Base-by-base conservation (phyloP, 2,888 invertebrate genomes). In the Imbricaverruca yamaguchii region DNA sequence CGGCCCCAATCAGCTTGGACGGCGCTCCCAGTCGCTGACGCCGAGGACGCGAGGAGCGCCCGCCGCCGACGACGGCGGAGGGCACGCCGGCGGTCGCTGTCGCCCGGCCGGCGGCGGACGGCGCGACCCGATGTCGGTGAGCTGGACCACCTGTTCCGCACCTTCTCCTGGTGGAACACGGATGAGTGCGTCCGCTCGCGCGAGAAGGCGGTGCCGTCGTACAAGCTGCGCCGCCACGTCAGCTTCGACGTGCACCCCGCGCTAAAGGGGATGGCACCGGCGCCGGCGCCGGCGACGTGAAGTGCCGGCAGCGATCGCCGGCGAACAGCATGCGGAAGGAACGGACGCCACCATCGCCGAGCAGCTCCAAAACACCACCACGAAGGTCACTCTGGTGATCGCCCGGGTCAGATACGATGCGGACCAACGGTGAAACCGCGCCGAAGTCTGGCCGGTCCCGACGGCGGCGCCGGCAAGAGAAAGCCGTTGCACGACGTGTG, bases 131-230 rank as follows among this genome's bases (percentile, higher is more conserved):
- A 59, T 11, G 12, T 15, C 15, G 59, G 59, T 1, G 55, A 18
- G 18, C 53, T 53, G 21, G 8, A 8, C 21, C 18, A 53, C 21
- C 53, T 74, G 21, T 74, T 74, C 53, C 74, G 74, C 10, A 74
- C 55, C 11, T 74, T 74, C 74, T 74, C 74, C 55, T 74, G 74
- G 74, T 74, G 74, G 74, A 15, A 74, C 53, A 53, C 55, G 74
- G 74, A 74, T 10, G 39, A n/a, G 0, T 53, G 53, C 10, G 18
- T 2, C 6, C 15, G 55, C 10, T 55, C 74, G 4, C 13, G 15
- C 3, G 55, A 23, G 23, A 13, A 9, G 21, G 3, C 65, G n/a
- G 23, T 23, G 10, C 65, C 53, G 55, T 55, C 74, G 18, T 8
- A 13, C 21, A 74, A 74, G 74, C 53, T 74, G 18, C 74, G 55